Conservation (phyloP, 1,140 invertebrate genomes). For the Littorina saxatilis region DNA sequence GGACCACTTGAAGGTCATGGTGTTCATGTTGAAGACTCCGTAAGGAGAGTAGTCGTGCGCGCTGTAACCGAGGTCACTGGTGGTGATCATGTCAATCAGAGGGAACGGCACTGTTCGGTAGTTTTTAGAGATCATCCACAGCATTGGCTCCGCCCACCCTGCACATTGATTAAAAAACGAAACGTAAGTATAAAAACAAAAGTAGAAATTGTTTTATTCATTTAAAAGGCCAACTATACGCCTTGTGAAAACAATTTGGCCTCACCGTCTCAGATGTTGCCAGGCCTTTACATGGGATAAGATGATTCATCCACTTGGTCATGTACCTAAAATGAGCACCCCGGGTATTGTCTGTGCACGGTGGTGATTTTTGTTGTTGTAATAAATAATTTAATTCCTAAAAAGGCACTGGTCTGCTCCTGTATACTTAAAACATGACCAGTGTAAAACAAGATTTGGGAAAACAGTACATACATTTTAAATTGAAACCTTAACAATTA, state of each 20-base stretch:
- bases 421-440: too few relatives aligned
- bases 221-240: not conserved
- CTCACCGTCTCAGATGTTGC: too few relatives aligned
- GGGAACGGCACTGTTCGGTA: slow-evolving; percentile 86
- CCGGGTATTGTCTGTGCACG: too few relatives aligned
- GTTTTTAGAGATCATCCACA: slow-evolving; percentile 92
- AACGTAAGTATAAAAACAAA: not conserved
- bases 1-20: slow-evolving; percentile 81
- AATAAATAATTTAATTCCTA: too few relatives aligned
- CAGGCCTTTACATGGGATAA: too few relatives aligned
- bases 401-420: too few relatives aligned
- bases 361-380: too few relatives aligned
- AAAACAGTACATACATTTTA: too few relatives aligned
- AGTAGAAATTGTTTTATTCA: not conserved
- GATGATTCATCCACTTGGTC: too few relatives aligned
- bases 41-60: not conserved
- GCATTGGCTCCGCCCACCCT: slow-evolving; percentile 92
- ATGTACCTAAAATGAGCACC: too few relatives aligned
- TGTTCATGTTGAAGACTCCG: slow-evolving; percentile 26
- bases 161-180: not conserved
- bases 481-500: too few relatives aligned
- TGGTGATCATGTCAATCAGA: slow-evolving; percentile 98
- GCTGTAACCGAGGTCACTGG: slow-evolving; percentile 83
- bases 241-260: not conserved
- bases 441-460: too few relatives aligned